Evolutionary conservation across 2,113 vertebrate species (phyloP).

Genomic region (Acrocephalus arundinaceus): DNA sequence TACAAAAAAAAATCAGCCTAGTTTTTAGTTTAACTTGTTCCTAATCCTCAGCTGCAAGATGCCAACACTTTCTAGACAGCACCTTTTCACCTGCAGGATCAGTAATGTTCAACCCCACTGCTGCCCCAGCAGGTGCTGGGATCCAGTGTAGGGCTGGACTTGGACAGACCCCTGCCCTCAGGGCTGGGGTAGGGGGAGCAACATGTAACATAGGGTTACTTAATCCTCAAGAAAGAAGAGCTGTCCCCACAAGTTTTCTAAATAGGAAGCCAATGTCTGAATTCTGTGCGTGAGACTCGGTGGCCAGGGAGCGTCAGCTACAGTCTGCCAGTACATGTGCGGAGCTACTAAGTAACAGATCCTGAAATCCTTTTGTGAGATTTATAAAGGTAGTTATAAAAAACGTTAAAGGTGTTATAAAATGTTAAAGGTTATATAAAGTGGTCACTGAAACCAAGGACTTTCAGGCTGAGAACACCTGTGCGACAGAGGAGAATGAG

Average conservation of each 20-base stretch:
- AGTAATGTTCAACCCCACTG: not conserved
- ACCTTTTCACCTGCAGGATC: not conserved
- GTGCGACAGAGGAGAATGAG: not conserved
- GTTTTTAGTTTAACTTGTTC: not conserved
- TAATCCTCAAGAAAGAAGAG: not conserved
- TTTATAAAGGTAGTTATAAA: not conserved
- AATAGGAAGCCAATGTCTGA: not conserved
- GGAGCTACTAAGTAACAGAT: not conserved
- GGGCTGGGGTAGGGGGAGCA: not conserved
- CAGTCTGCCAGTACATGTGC: not conserved
- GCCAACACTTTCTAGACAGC: not conserved
- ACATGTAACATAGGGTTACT: not conserved
- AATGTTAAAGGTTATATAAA: not conserved
- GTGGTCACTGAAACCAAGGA: not conserved
- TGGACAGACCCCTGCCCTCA: not conserved
- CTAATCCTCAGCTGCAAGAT: not conserved
- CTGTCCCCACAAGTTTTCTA: not conserved
- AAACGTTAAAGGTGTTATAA: not conserved
- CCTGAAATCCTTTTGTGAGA: not conserved
- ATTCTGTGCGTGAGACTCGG: accelerated
- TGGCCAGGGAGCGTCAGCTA: not conserved
- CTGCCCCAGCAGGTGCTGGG: not conserved
- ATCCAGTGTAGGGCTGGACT: not conserved
- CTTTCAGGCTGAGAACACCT: not conserved
- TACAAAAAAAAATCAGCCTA: not conserved